Evolutionary conservation across 2,888 invertebrate genomes (phyloP), one percentile per base, ranked within the genome.

Genomic region (Idaea straminata): DNA sequence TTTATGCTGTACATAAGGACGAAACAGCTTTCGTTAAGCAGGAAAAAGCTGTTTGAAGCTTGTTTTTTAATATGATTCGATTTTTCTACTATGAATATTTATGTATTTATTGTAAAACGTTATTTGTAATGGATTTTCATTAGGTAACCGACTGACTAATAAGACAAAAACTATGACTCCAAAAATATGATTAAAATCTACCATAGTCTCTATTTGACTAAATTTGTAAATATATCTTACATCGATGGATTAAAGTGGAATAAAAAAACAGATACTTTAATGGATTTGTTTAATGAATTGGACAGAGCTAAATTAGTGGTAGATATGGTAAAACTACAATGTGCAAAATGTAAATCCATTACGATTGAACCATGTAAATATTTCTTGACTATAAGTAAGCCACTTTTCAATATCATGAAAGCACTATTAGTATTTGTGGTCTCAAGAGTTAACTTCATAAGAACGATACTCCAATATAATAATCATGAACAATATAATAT

Each of bases 41-140:
- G 65, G 65, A 66, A 64, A 66, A 65, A 77, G 73, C 76, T 76
- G 69, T 72, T 67, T 71, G 71, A 73, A 77, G 79, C 81, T 81
- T 82, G 77, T 81, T 83, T 81, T 80, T 76, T 70, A 73, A 68
- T 67, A 64, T 73, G 79, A 78, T 77, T 83, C 77, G 72, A 75
- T 78, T 74, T 83, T 88, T 87, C 86, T 81, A 78, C 87, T 78
- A 84, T 75, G 83, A 86, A 82, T 87, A 84, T 76, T 71, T 72
- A 59, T 67, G 62, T 65, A 59, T 47, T 47, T 10, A 59, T 15
- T 59, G 58, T 16, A 15, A 59, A 59, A 57, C 35, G 34, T 35
- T 61, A 35, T 62, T 57, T 10, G 57, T 38, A 7, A 47, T 47
- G 47, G 47, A 47, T 47, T 47, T 47, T 7, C 10, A 47, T 47